A percentile compares a stretch with the other conserved stretches of the same genome.
phyloP scores from a whole-genome alignment of 2,113 vertebrate genomes.

The Lucifuga dentata region DNA sequence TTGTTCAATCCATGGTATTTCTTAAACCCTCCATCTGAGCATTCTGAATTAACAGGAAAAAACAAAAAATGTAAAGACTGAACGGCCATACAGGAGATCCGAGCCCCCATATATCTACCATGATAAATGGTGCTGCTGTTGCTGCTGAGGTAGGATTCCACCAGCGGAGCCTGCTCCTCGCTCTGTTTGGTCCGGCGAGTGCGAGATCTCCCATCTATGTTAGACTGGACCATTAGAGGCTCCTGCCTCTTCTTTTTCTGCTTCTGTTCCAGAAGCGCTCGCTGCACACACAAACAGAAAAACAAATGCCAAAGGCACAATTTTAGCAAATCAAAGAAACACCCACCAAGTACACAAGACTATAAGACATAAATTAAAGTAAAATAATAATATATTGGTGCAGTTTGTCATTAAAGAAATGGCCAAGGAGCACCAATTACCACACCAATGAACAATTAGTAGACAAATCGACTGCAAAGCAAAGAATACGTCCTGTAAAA shows the following conservation, averaged over 20 bases:
- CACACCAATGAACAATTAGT: constrained; percentile 21
- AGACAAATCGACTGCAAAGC: constrained; percentile 36
- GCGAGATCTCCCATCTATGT: constrained; percentile 90
- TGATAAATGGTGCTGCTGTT: constrained; percentile 96
- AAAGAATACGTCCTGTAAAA: constrained; percentile 3
- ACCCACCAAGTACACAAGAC: not conserved
- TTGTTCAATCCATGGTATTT: constrained; percentile 26
- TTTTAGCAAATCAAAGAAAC: constrained; percentile 10
- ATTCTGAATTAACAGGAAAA: constrained; percentile 3
- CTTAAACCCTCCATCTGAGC: constrained; percentile 14
- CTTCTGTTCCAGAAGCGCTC: constrained; percentile 95
- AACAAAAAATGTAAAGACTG: not conserved
- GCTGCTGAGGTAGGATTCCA: constrained; percentile 97
- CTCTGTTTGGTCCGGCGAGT: constrained; percentile 91
- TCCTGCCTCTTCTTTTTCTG: constrained; percentile 99
- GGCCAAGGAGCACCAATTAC: not conserved
- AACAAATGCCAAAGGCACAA: not conserved
- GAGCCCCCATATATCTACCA: constrained; percentile 75
- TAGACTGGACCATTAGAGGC: constrained; percentile 98
- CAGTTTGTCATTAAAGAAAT: not conserved
- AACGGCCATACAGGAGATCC: no score
- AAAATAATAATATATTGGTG: not conserved
- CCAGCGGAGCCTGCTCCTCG: constrained; percentile 95
- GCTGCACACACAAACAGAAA: constrained; percentile 72
- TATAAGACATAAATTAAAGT: not conserved